These are phyloP conservation scores for Luidia sarsii DNA, from an alignment of 53 echinoderm and acorn worm genomes.

Conservation along the genomic window DNA sequence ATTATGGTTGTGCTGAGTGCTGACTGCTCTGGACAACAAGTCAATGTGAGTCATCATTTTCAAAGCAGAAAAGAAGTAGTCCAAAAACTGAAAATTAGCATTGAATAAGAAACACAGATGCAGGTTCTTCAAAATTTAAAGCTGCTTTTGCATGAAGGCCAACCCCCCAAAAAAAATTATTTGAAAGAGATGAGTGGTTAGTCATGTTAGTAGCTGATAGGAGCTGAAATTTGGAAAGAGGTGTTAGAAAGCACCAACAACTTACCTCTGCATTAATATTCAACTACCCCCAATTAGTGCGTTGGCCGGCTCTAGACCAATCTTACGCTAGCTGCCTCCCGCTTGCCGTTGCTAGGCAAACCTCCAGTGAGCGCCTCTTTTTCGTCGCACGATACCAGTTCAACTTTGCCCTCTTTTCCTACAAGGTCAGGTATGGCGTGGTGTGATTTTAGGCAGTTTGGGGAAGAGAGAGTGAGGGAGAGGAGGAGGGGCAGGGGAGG, in stretches of 20 bases:
- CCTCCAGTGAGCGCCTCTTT: slow-evolving; percentile 22
- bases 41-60: no score
- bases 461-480: slow-evolving; percentile 1
- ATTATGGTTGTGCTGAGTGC: no score
- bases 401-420: slow-evolving; percentile 48
- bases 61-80: no score
- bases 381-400: slow-evolving; percentile 48
- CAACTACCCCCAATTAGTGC: not conserved
- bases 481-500: not conserved
- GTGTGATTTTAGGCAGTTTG: not conserved
- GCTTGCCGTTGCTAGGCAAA: slow-evolving; percentile 17
- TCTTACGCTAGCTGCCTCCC: slow-evolving; percentile 43
- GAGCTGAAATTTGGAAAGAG: not conserved
- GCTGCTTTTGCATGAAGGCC: no score
- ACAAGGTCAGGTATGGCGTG: slow-evolving; percentile 1
- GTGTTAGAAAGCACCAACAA: not conserved
- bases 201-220: no score
- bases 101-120: no score
- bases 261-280: slow-evolving; percentile 16
- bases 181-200: no score
- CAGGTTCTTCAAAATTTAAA: no score
- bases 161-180: no score
- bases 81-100: no score
- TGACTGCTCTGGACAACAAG: no score
- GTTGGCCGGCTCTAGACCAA: slow-evolving; percentile 31